Percentiles rank a stretch among this genome's conserved stretches.
Evolutionary conservation across 2,888 invertebrate genomes (phyloP).

Genomic region (Parasteatoda lunata): DNA sequence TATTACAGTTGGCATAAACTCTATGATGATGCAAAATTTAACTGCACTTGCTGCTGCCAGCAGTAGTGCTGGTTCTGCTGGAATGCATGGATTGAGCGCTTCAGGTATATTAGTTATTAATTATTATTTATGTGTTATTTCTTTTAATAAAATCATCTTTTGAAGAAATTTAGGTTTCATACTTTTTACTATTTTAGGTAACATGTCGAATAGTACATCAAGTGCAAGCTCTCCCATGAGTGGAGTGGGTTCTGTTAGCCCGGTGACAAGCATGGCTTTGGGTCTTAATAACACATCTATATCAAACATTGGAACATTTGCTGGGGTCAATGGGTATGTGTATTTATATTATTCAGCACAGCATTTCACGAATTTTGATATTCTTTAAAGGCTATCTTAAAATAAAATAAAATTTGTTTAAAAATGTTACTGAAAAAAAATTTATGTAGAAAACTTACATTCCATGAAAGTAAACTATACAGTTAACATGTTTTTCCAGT

Average conservation of each 20-base stretch:
- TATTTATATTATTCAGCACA: background rate
- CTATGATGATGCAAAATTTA: conserved; percentile 92
- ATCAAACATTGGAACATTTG: conserved; percentile 70
- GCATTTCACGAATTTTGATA: too few relatives aligned
- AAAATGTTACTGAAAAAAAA: too few relatives aligned
- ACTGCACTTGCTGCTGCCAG: conserved; percentile 91
- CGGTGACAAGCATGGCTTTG: conserved; percentile 70
- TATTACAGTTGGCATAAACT: conserved; percentile 74
- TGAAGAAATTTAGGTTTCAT: conserved; percentile 72
- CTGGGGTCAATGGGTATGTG: conserved; percentile 69
- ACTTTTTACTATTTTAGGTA: conserved; percentile 72
- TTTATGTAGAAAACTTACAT: too few relatives aligned
- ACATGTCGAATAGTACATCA: conserved; percentile 69
- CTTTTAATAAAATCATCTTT: too few relatives aligned
- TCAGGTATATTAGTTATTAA: conserved; percentile 75
- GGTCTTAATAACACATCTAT: conserved; percentile 69
- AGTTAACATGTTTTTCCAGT: too few relatives aligned
- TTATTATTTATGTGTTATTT: background rate
- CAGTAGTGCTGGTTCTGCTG: conserved; percentile 76
- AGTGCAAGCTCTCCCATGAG: conserved; percentile 70
- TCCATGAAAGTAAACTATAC: too few relatives aligned
- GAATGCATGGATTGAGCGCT: conserved; percentile 76
- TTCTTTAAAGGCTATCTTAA: too few relatives aligned
- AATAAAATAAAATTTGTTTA: too few relatives aligned
- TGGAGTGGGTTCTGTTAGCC: conserved; percentile 70